These are phyloP conservation scores for Sylvietta virens DNA, from an alignment of 2,113 vertebrate genomes.

Conservation along the genomic window DNA sequence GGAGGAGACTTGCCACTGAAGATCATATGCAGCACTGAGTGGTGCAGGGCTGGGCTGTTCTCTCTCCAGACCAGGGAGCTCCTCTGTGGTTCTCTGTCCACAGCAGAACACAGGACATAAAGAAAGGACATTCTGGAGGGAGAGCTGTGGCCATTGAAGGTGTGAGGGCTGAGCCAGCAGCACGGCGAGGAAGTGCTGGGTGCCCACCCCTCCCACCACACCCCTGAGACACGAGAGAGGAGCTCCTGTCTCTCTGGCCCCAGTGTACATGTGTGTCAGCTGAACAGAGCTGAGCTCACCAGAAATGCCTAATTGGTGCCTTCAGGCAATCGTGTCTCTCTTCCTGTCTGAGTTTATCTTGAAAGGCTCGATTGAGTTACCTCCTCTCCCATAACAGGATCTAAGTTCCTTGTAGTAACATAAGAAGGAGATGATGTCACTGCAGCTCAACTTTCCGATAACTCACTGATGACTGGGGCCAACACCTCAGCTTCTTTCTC, in stretches of 20 bases:
- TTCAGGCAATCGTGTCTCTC: conserved; percentile 25
- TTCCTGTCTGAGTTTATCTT: conserved; percentile 68
- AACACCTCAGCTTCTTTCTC: conserved; percentile 28
- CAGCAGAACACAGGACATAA: background rate
- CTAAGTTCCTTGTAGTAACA: conserved; percentile 57
- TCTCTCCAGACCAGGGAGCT: background rate
- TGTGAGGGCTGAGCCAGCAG: background rate
- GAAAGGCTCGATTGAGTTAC: conserved; percentile 53
- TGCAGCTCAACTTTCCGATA: background rate
- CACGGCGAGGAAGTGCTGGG: background rate
- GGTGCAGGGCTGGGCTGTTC: background rate
- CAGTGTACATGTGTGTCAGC: background rate
- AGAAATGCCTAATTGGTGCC: conserved; percentile 53
- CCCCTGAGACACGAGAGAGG: background rate
- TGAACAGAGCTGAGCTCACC: conserved; percentile 52
- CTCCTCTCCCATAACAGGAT: conserved; percentile 42
- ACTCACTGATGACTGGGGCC: conserved; percentile 15
- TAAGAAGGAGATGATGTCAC: conserved; percentile 61
- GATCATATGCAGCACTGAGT: background rate
- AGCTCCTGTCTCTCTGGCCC: background rate
- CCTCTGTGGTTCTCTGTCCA: background rate
- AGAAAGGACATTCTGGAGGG: background rate
- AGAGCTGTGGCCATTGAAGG: background rate
- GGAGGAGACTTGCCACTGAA: background rate
- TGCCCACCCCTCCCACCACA: background rate